A percentile compares a stretch with the other conserved stretches of the same genome.
Evolutionary conservation across 2,888 invertebrate genomes (phyloP).

Genomic region (Ennomos erosarius): DNA sequence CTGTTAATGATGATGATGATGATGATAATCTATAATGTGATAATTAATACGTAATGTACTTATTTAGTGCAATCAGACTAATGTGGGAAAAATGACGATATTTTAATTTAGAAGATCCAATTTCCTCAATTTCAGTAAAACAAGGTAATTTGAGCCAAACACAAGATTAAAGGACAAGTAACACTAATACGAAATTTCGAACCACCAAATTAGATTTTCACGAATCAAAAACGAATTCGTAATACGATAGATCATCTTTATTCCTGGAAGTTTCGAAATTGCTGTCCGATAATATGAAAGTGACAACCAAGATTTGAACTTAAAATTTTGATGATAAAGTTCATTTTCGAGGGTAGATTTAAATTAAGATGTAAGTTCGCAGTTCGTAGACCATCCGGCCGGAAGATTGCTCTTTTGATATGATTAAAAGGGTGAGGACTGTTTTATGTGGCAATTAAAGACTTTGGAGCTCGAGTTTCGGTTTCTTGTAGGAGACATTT

Average conservation of each 20-base stretch:
- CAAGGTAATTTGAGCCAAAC: slow-evolving; percentile 48
- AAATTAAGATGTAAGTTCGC: slow-evolving; percentile 52
- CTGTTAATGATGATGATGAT: no score
- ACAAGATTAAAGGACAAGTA: slow-evolving; percentile 64
- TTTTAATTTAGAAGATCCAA: no score
- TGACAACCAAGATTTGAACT: slow-evolving; percentile 49
- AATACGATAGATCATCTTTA: slow-evolving; percentile 64
- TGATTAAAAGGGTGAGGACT: slow-evolving; percentile 84
- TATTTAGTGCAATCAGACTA: no score
- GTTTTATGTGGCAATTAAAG: slow-evolving; percentile 82
- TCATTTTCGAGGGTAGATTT: slow-evolving; percentile 36
- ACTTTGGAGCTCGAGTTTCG: slow-evolving; percentile 67
- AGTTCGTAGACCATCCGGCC: slow-evolving; percentile 70
- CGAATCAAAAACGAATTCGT: slow-evolving; percentile 69
- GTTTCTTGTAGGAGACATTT: slow-evolving; percentile 49
- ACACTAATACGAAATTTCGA: slow-evolving; percentile 61
- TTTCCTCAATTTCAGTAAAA: background rate
- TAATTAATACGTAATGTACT: no score
- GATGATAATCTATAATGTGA: no score
- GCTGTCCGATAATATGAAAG: slow-evolving; percentile 53
- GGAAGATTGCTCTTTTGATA: slow-evolving; percentile 83
- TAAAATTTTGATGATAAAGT: slow-evolving; percentile 48
- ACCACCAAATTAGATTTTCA: slow-evolving; percentile 75
- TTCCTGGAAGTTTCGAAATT: slow-evolving; percentile 74
- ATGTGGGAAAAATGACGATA: no score